These are phyloP conservation scores for Cheilosia scutellata DNA, from an alignment of 2,888 invertebrate genomes.

Conservation along the genomic window DNA sequence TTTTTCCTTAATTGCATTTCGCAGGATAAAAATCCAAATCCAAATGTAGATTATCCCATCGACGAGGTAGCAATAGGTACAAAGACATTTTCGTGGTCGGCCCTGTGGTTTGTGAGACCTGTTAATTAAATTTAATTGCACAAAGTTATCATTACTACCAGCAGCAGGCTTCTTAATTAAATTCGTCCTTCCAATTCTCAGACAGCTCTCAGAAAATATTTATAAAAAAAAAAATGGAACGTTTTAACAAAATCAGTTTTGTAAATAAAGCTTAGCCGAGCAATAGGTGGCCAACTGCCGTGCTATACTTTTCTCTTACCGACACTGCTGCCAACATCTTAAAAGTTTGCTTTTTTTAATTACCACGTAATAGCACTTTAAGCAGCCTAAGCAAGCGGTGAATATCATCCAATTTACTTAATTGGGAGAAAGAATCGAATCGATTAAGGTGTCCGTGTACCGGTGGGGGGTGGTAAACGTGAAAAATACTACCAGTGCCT, in stretches of 20 bases:
- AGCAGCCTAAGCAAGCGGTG: constrained; percentile 72
- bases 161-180: constrained; percentile 62
- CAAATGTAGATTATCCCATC: too few species aligned
- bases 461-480: constrained; percentile 24
- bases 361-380: constrained; percentile 70
- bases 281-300: neutral
- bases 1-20: too few species aligned
- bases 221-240: neutral
- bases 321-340: constrained; percentile 50
- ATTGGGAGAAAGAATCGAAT: constrained; percentile 72
- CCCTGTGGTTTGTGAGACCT: constrained; percentile 25
- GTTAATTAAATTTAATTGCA: constrained; percentile 73
- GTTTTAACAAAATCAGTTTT: constrained; percentile 16
- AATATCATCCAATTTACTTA: constrained; percentile 71
- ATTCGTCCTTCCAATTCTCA: constrained; percentile 45
- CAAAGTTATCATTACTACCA: constrained; percentile 61
- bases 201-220: constrained; percentile 16
- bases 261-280: neutral
- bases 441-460: constrained; percentile 57
- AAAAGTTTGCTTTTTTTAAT: constrained; percentile 70
- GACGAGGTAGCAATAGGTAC: too few species aligned
- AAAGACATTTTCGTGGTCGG: constrained; percentile 11
- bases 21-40: too few species aligned
- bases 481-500: constrained; percentile 50
- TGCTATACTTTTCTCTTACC: constrained; percentile 19